Conservation (phyloP, 23 tunicate genomes). For the Halocynthia aurantium region DNA sequence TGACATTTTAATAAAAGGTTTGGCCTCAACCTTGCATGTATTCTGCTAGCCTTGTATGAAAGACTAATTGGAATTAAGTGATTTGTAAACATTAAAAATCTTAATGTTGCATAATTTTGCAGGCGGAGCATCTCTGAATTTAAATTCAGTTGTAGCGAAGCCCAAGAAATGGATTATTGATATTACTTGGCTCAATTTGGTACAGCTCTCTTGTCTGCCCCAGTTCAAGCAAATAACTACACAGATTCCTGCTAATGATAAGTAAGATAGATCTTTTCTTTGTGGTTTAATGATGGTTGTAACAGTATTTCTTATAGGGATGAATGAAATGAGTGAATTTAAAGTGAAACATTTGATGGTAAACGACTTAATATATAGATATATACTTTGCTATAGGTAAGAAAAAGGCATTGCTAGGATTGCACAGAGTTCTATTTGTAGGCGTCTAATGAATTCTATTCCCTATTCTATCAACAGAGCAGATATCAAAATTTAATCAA, state of each 20-base stretch:
- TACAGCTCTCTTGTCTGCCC: conserved; percentile 58
- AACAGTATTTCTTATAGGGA: no score
- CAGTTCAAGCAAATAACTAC: conserved; percentile 77
- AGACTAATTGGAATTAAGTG: background rate
- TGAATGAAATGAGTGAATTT: no score
- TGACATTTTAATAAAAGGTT: conserved; percentile 85
- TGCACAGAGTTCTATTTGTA: no score
- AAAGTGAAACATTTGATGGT: no score
- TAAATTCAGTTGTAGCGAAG: conserved; percentile 79
- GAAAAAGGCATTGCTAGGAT: no score
- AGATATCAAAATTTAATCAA: no score
- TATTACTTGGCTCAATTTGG: conserved; percentile 91
- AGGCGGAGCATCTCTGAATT: conserved; percentile 93
- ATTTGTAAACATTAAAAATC: no score
- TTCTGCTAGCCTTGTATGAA: background rate
- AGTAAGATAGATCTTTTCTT: conserved; percentile 4
- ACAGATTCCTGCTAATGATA: conserved; percentile 80
- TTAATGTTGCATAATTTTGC: background rate
- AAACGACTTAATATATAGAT: no score
- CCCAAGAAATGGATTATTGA: conserved; percentile 98
- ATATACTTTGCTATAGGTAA: no score
- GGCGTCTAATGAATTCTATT: no score
- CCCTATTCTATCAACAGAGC: no score
- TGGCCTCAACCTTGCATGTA: background rate
- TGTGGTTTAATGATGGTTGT: no score